Evolutionary conservation across 2,888 invertebrate species (phyloP).

Genomic region (Leucophenga montana): DNA sequence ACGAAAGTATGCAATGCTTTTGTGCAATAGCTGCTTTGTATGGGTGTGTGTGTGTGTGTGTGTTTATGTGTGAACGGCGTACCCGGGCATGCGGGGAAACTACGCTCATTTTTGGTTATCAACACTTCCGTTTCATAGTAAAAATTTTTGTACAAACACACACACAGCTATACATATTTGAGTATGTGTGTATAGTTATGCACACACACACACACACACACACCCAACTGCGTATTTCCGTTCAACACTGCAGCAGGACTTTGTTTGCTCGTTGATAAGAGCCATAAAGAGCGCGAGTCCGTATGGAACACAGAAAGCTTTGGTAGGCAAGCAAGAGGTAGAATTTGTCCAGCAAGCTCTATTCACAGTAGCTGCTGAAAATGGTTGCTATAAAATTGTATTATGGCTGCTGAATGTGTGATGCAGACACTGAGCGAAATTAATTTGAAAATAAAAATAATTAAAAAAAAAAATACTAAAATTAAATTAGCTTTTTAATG

Average conservation of each 20-base stretch:
- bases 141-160: constrained; percentile 19
- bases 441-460: neutral
- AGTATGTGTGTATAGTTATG: too few relatives aligned
- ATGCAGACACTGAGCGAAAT: neutral
- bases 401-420: neutral
- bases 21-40: neutral
- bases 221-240: constrained; percentile 16
- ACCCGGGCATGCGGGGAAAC: neutral
- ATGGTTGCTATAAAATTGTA: constrained; percentile 3
- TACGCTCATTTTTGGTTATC: constrained; percentile 25
- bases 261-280: constrained; percentile 64
- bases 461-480: too few relatives aligned
- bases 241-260: constrained; percentile 65
- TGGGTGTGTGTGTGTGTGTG: neutral
- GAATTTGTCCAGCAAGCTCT: neutral
- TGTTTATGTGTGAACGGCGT: neutral
- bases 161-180: neutral
- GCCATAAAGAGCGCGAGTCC: constrained; percentile 35
- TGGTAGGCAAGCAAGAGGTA: neutral
- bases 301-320: too few relatives aligned
- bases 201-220: neutral
- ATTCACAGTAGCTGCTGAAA: neutral
- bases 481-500: too few relatives aligned
- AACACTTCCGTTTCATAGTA: constrained; percentile 22
- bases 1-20: constrained; percentile 22